Evolutionary conservation across 2,113 vertebrate genomes (phyloP), one percentile per base, ranked within the genome.

Genomic region (Corydoras maculifer): DNA sequence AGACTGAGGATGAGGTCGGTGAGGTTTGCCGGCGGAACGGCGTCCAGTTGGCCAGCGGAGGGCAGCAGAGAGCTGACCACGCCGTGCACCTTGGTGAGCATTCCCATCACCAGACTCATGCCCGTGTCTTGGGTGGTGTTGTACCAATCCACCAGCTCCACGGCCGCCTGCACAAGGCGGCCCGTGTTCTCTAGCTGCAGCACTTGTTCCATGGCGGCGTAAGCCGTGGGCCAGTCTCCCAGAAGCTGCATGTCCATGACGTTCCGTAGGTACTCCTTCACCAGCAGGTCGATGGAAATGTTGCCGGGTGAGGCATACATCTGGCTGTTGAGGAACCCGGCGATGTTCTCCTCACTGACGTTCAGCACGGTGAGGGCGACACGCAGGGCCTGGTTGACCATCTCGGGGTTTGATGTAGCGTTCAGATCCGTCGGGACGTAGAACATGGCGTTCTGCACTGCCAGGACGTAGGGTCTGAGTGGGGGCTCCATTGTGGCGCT

Each of bases 51-150:
- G 3, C 12, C 73, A 25, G 84, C 51, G 7, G 63, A 2, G 14
- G 79, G 73, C 25, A 88, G 15, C 12, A 81, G 9, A 67, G 73
- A 57, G 9, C 9, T 77, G 3, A 84, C 0, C 32, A 85, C 61
- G 61, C 82, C 69, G 1, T 72, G 83, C 2, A 86, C 49, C 69
- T 73, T 82, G 18, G 73, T 62, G 18, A 89, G 60, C 63, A 63
- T 61, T 63, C 87, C 75, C 29, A 73, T 78, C 57, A 86, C n/a
- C 62, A 88, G 78, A n/a, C 84, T 79, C 35, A 85, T n/a, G 49
- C 83, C 86, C 3, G 78, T 69, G 0, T 75, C 74, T 59, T 84
- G 8, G 3, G 82, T 77, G 61, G 81, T 78, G 9, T 48, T 31
- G 61, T 84, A 78, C 87, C 85, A 89, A 15, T 51, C 30, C 14